Evolutionary conservation across 2,888 invertebrate species (phyloP).

Genomic region (Himalopsyche anomala): DNA sequence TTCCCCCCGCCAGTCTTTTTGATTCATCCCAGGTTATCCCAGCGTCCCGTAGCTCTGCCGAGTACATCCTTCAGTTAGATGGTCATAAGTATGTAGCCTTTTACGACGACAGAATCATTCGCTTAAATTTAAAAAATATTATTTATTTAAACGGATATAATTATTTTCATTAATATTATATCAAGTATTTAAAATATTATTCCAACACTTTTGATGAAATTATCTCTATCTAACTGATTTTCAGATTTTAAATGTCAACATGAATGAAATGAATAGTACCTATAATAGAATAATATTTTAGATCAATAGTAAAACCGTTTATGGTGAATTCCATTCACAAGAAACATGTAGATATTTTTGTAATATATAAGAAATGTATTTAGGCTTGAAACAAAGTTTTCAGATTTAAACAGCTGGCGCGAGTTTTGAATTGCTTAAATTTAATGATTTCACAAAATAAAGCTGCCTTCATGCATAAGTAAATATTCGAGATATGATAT

Average conservation of each 20-base stretch:
- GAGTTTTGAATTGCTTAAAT: conserved; percentile 35
- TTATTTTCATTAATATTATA: too few relatives aligned
- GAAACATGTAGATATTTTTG: neutral
- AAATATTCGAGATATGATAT: neutral
- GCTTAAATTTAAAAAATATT: too few relatives aligned
- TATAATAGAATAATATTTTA: neutral
- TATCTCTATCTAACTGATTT: neutral
- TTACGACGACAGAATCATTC: too few relatives aligned
- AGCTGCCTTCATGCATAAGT: conserved; percentile 33
- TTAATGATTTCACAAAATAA: conserved; percentile 39
- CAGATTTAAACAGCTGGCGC: conserved; percentile 14
- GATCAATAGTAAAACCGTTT: neutral
- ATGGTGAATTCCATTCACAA: neutral
- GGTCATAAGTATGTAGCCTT: too few relatives aligned
- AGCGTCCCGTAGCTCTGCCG: too few relatives aligned
- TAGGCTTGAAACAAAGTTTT: neutral
- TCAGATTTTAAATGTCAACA: neutral
- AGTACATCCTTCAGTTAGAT: too few relatives aligned
- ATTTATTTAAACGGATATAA: too few relatives aligned
- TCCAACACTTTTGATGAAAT: too few relatives aligned
- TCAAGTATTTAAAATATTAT: too few relatives aligned
- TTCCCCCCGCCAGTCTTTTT: too few relatives aligned
- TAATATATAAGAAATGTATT: neutral
- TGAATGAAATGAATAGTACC: neutral
- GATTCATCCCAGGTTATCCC: too few relatives aligned